Conservation (phyloP, 1,140 invertebrate species). For the Coboldia fuscipes region DNA sequence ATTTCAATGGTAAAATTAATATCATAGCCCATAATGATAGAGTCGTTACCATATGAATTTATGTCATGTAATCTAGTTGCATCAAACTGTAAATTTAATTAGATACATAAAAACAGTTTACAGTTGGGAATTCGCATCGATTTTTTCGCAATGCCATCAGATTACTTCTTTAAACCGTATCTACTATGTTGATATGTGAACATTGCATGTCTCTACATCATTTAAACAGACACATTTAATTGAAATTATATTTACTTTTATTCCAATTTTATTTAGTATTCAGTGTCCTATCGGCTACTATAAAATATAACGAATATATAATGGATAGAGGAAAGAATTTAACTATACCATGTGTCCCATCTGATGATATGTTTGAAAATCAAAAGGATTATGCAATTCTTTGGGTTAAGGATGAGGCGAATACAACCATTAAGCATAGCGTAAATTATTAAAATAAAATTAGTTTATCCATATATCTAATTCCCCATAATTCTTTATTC, state of each 20-base stretch:
- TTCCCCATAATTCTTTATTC: too few species aligned
- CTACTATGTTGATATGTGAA: not conserved
- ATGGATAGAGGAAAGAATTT: constrained; percentile 19
- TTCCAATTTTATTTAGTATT: constrained; percentile 11
- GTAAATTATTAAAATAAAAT: too few species aligned
- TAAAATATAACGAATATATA: constrained; percentile 21
- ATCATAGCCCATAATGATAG: not conserved
- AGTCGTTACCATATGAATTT: not conserved
- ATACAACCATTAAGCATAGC: too few species aligned
- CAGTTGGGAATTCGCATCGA: not conserved
- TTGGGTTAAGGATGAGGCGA: constrained; percentile 18
- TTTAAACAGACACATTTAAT: not conserved
- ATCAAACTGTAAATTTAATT: not conserved
- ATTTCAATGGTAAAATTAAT: not conserved
- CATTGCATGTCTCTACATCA: not conserved
- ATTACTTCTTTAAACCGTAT: not conserved
- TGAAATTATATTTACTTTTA: not conserved
- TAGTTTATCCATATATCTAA: too few species aligned
- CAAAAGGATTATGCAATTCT: too few species aligned
- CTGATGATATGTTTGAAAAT: too few species aligned
- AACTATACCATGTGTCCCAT: constrained; percentile 17
- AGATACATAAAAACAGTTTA: not conserved
- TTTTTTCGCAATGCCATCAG: too few species aligned
- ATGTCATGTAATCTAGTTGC: not conserved
- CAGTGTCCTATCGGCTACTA: constrained; percentile 17